Evolutionary conservation across 2,113 vertebrate species (phyloP).

Genomic region (Paradisaea rubra): DNA sequence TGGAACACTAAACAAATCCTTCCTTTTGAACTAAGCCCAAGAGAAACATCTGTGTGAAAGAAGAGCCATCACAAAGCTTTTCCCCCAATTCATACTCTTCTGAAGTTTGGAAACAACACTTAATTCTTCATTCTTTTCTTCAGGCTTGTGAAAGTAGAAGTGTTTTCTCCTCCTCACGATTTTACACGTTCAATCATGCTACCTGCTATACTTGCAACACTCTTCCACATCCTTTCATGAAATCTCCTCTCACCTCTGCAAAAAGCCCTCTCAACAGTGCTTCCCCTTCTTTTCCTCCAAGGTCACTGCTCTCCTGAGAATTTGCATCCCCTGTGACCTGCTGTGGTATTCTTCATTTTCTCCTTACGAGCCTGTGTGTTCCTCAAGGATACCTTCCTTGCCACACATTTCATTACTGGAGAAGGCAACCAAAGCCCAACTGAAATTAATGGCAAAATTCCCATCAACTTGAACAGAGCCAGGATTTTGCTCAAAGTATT

Average conservation of each 20-base stretch:
- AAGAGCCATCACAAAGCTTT: conserved; percentile 15
- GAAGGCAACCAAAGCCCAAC: not conserved
- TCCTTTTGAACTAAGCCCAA: conserved; percentile 16
- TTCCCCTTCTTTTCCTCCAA: not conserved
- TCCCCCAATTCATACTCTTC: not conserved
- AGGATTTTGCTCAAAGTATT: conserved; percentile 42
- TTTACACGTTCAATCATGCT: conserved; percentile 47
- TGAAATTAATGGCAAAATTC: conserved; percentile 31
- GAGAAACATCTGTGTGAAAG: conserved; percentile 35
- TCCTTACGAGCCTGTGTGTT: not conserved
- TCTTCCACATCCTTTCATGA: not conserved
- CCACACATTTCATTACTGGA: not conserved
- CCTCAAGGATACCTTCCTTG: not conserved
- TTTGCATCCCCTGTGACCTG: not conserved
- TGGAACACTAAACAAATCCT: not conserved
- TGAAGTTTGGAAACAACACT: not conserved
- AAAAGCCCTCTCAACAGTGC: not conserved
- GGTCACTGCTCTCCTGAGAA: not conserved
- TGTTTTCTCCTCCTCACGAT: not conserved
- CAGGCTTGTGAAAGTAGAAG: conserved; percentile 26
- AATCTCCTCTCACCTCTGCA: conserved; percentile 2
- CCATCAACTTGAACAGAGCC: not conserved
- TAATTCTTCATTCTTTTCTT: conserved; percentile 18
- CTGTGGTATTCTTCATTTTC: not conserved
- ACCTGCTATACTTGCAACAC: conserved; percentile 9